phyloP scores from a whole-genome alignment of 2,888 invertebrate species.

The Mythimna impura region DNA sequence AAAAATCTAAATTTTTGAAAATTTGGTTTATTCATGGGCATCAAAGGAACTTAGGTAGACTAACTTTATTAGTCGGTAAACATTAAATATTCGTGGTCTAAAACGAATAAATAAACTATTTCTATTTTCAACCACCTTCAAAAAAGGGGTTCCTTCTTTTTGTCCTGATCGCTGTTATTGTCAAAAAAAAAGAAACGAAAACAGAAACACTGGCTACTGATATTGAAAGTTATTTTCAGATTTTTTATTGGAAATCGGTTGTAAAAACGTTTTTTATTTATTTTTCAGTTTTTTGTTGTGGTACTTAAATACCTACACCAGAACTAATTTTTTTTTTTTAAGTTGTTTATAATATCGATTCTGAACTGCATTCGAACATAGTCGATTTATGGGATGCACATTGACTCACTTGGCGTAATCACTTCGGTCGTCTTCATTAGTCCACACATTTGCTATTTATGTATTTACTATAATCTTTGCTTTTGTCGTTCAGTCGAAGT shows the following conservation, averaged over 20 bases:
- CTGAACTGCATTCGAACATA: constrained; percentile 3
- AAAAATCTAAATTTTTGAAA: not conserved
- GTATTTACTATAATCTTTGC: no score
- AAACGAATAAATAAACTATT: not conserved
- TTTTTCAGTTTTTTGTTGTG: no score
- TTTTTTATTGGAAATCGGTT: no score
- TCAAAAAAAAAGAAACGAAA: no score
- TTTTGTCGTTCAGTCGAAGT: no score
- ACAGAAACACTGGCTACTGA: no score
- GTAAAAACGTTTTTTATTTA: no score
- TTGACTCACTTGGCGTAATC: not conserved
- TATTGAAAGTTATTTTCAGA: no score
- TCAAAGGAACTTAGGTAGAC: not conserved
- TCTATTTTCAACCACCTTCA: no score
- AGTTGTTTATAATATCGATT: not conserved
- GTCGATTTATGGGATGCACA: constrained; percentile 4
- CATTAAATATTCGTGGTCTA: not conserved
- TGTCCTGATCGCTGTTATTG: no score
- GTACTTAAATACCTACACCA: not conserved
- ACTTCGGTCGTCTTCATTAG: not conserved
- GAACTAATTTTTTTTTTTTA: not conserved
- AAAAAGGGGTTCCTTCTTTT: no score
- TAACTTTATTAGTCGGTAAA: not conserved
- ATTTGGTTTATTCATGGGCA: not conserved
- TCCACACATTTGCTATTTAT: no score